Evolutionary conservation across 2,113 vertebrate species (phyloP).

Genomic region (Callipepla californica): DNA sequence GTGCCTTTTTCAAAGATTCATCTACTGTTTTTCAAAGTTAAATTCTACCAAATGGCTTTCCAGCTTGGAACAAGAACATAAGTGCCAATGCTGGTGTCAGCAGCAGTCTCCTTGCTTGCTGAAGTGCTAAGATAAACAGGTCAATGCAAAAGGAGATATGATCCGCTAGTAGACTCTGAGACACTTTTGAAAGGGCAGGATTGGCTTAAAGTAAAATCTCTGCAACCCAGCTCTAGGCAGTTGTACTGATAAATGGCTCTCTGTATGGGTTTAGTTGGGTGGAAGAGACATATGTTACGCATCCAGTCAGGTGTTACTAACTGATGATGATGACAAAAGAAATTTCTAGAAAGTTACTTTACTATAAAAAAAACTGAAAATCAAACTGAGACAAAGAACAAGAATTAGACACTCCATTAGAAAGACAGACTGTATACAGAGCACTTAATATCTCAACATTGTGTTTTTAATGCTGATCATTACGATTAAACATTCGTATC

Average conservation of each 20-base stretch:
- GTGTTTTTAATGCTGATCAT: conserved; percentile 5
- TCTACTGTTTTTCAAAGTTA: conserved; percentile 41
- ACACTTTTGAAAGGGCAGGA: conserved; percentile 8
- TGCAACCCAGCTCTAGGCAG: not conserved
- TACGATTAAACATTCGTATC: conserved; percentile 46
- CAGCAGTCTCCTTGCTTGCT: conserved; percentile 14
- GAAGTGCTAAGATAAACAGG: conserved; percentile 65
- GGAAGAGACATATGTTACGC: conserved; percentile 17
- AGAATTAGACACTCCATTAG: conserved; percentile 37
- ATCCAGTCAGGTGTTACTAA: conserved; percentile 34
- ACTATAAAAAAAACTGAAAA: not conserved
- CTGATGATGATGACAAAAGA: conserved; percentile 36
- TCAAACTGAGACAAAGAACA: not conserved
- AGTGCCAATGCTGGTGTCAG: conserved; percentile 43
- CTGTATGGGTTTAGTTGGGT: conserved; percentile 12
- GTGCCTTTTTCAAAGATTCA: not conserved
- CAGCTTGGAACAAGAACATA: not conserved
- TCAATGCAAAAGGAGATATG: conserved; percentile 26
- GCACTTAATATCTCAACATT: conserved; percentile 46
- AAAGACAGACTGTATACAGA: conserved; percentile 38
- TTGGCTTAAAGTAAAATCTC: conserved; percentile 50
- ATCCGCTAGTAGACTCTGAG: conserved; percentile 20
- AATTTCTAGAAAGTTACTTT: conserved; percentile 44
- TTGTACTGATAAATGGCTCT: conserved; percentile 36
- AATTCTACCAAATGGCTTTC: conserved; percentile 59